A percentile compares a stretch with the other conserved stretches of the same genome.
Evolutionary conservation across 2,797 vertebrate genomes (phyloP).

Genomic region (Propithecus perrieri): DNA sequence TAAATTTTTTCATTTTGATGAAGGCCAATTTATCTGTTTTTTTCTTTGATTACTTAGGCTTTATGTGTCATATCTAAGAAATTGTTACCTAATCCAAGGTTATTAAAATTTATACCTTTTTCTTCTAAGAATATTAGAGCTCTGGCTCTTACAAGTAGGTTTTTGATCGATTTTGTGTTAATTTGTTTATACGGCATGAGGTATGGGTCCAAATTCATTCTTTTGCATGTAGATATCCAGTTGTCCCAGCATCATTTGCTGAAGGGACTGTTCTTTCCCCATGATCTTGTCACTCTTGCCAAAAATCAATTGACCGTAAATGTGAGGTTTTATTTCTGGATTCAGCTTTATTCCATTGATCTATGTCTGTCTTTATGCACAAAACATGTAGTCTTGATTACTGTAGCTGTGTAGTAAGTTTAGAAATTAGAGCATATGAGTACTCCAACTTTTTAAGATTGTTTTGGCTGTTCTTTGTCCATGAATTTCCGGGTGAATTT

Average conservation of each 20-base stretch:
- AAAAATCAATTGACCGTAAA: conserved; percentile 20
- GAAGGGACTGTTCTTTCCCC: background rate
- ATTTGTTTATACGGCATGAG: background rate
- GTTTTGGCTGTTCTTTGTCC: background rate
- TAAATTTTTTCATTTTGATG: conserved; percentile 12
- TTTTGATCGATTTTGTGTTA: conserved; percentile 1
- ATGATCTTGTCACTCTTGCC: background rate
- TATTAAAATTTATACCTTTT: conserved; percentile 25
- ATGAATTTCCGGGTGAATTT: conserved; percentile 36
- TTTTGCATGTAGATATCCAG: background rate
- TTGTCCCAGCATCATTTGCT: background rate
- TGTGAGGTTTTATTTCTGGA: background rate
- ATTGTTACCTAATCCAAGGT: background rate
- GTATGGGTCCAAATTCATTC: background rate
- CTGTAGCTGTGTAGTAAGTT: background rate
- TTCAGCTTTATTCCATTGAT: background rate
- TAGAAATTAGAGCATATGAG: background rate
- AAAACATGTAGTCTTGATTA: background rate
- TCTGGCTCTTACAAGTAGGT: background rate
- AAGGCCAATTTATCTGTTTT: background rate
- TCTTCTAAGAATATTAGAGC: conserved; percentile 2
- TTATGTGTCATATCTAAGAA: conserved; percentile 1
- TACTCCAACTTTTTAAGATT: background rate
- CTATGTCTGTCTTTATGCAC: background rate
- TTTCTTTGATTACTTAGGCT: background rate